Conservation (phyloP, 1,140 invertebrate genomes). For the Lepidotrigona ventralis region DNA sequence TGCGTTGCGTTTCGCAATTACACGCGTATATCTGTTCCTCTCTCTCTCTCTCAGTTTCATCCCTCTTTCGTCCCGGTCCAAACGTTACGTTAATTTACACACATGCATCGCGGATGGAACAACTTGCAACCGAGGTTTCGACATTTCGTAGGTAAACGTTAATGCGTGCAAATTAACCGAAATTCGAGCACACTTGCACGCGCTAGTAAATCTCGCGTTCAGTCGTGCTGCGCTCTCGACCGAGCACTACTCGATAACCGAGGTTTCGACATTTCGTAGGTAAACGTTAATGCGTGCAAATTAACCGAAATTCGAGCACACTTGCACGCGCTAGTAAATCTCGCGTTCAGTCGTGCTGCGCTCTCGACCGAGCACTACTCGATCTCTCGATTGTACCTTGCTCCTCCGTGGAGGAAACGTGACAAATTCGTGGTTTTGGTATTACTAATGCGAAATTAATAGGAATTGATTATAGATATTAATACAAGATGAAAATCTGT, state of each 20-base stretch:
- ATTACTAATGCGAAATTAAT: too few relatives aligned
- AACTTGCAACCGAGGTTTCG: neutral
- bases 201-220: neutral
- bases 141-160: neutral
- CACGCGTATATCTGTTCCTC: neutral
- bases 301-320: neutral
- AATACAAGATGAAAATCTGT: too few relatives aligned
- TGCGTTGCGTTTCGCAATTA: neutral
- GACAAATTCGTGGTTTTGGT: neutral
- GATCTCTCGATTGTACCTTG: neutral
- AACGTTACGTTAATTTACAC: neutral
- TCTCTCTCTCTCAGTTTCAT: neutral
- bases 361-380: too few relatives aligned
- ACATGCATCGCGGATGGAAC: neutral
- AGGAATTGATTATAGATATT: too few relatives aligned
- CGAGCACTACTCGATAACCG: too few relatives aligned
- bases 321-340: neutral
- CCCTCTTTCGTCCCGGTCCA: neutral
- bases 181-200: neutral
- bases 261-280: neutral
- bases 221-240: neutral
- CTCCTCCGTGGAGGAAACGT: neutral
- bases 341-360: neutral
- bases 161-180: constrained; percentile 1
- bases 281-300: neutral